A percentile compares a stretch with the other conserved stretches of the same genome.
These are phyloP conservation scores for Drosophila truncata DNA, from an alignment of 1,140 invertebrate genomes.

Conservation along the genomic window DNA sequence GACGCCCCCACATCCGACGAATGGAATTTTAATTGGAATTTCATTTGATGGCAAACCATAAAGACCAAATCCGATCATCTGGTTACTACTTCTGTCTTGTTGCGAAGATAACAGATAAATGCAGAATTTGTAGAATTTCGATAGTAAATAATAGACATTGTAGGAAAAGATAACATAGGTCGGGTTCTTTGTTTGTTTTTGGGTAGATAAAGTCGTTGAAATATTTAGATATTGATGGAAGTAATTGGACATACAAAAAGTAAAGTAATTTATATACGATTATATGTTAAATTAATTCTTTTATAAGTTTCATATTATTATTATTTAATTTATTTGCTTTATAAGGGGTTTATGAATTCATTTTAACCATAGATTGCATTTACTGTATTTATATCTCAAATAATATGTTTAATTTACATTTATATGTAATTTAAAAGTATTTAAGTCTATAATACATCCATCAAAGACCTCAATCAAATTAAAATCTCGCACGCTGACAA, in stretches of 20 bases:
- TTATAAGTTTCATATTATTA: not conserved
- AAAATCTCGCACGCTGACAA: constrained; percentile 2
- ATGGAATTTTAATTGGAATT: constrained; percentile 69
- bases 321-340: too few species aligned
- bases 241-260: not conserved
- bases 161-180: not conserved
- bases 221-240: not conserved
- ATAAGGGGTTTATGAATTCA: too few species aligned
- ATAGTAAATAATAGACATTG: constrained; percentile 15
- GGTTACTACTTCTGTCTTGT: constrained; percentile 14
- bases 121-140: constrained; percentile 31
- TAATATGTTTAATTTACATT: not conserved
- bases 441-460: not conserved
- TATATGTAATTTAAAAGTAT: not conserved
- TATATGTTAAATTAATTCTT: not conserved
- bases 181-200: constrained; percentile 12
- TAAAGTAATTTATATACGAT: not conserved
- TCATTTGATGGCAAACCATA: constrained; percentile 35
- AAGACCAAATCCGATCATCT: constrained; percentile 35
- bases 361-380: too few species aligned
- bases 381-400: not conserved
- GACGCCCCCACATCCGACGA: constrained; percentile 13
- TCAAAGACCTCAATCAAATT: not conserved
- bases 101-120: constrained; percentile 5
- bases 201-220: not conserved